phyloP scores from a whole-genome alignment of 30 jellyfish, hydroid and myxozoan species.

The Aurelia aurita complex sp. Pacific region DNA sequence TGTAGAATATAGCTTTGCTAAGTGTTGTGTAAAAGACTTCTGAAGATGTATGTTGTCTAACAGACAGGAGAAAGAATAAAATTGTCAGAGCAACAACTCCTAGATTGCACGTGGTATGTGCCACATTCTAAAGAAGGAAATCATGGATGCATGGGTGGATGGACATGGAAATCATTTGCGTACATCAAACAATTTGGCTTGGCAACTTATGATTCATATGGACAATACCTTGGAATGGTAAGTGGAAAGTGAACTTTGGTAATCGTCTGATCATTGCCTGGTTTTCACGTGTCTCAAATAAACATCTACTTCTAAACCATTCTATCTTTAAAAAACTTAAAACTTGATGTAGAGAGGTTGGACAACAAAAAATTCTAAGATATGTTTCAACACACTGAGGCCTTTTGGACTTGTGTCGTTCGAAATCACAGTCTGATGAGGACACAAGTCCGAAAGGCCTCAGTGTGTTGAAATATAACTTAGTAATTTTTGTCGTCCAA shows the following conservation, averaged over 20 bases:
- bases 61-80: constrained; percentile 79
- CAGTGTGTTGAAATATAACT: no score
- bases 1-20: no score
- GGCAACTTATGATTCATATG: constrained; percentile 79
- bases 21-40: no score
- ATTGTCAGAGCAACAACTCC: constrained; percentile 82
- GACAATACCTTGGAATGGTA: constrained; percentile 90
- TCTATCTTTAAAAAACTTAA: no score
- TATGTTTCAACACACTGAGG: no score
- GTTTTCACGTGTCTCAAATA: not conserved
- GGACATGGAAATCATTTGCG: constrained; percentile 95
- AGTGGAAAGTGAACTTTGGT: not conserved
- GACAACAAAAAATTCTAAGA: no score
- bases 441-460: no score
- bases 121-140: constrained; percentile 75
- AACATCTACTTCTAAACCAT: no score
- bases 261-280: not conserved
- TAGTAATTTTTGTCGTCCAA: no score
- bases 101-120: constrained; percentile 92
- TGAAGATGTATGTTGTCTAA: not conserved
- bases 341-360: no score
- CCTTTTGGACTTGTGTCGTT: no score
- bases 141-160: constrained; percentile 98
- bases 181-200: constrained; percentile 80
- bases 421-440: no score